Evolutionary conservation across 2,888 invertebrate genomes (phyloP), one percentile per base, ranked within the genome.

Genomic region (Osedax frankpressi): DNA sequence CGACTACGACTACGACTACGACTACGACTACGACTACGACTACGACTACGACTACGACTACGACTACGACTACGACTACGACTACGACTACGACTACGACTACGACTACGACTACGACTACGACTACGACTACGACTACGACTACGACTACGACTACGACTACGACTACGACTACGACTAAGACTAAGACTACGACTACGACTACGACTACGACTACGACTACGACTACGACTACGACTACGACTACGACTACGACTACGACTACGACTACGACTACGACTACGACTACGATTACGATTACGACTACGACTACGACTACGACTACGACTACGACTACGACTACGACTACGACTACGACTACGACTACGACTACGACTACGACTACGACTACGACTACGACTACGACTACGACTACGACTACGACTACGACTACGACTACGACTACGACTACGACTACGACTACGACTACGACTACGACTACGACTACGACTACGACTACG

Each of bases 1-100:
- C 65, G 6, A 65, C 65, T 65, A 65, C 26, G 6, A 65, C 65
- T 65, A 65, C 65, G 6, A 65, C 26, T 65, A 65, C 65, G 6
- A 65, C 65, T 65, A 65, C 65, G 6, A 65, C 26, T 65, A 65
- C 65, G 6, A 65, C 65, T 65, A 65, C 65, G 6, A 65, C 65
- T 65, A 65, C 65, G 6, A 65, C 65, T 65, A 65, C 65, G 6
- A 65, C 65, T 65, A 65, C 65, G 6, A 65, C 65, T 65, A 65
- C 65, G 6, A 65, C 65, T 65, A 65, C 65, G 6, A 65, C 65
- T 65, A 65, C 65, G 6, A 65, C 26, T 65, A 65, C 65, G 6
- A 65, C 65, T 65, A 65, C 65, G 6, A 65, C 26, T 65, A 65
- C 65, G 6, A 65, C 65, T 65, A 65, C 65, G 6, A 65, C 65